Percentiles rank a stretch among this genome's conserved stretches.
Conservation (phyloP, 2,888 invertebrate species). For the Globia sparganii region DNA sequence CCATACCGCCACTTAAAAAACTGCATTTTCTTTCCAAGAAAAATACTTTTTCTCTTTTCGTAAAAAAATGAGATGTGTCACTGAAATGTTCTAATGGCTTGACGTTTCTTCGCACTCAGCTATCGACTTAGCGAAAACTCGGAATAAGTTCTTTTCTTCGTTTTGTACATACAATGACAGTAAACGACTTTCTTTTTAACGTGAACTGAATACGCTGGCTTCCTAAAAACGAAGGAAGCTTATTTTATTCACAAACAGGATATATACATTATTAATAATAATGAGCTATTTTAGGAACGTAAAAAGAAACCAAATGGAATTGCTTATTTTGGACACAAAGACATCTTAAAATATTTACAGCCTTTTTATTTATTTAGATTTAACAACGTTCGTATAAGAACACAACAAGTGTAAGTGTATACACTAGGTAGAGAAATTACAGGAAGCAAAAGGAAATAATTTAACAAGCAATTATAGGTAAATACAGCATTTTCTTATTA, state of each 20-base stretch:
- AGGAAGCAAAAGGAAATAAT: background rate
- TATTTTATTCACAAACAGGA: background rate
- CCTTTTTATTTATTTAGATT: no score
- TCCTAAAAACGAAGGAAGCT: background rate
- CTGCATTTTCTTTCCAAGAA: conserved; percentile 50
- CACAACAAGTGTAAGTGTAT: no score
- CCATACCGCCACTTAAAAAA: conserved; percentile 38
- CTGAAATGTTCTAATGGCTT: conserved; percentile 60
- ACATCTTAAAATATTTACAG: background rate
- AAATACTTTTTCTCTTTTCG: conserved; percentile 32
- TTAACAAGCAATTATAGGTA: background rate
- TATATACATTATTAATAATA: background rate
- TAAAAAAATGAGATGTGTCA: conserved; percentile 57
- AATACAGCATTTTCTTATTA: background rate
- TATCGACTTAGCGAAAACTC: conserved; percentile 58
- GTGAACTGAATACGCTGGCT: background rate
- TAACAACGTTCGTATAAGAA: no score
- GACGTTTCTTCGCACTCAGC: conserved; percentile 63
- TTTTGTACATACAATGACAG: conserved; percentile 21
- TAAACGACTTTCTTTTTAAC: conserved; percentile 19
- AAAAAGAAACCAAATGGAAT: background rate
- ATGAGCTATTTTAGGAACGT: background rate
- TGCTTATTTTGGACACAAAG: background rate
- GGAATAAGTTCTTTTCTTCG: conserved; percentile 45
- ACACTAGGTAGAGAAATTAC: background rate